Evolutionary conservation across 2,113 vertebrate genomes (phyloP).

Genomic region (Callopanchax toddi): DNA sequence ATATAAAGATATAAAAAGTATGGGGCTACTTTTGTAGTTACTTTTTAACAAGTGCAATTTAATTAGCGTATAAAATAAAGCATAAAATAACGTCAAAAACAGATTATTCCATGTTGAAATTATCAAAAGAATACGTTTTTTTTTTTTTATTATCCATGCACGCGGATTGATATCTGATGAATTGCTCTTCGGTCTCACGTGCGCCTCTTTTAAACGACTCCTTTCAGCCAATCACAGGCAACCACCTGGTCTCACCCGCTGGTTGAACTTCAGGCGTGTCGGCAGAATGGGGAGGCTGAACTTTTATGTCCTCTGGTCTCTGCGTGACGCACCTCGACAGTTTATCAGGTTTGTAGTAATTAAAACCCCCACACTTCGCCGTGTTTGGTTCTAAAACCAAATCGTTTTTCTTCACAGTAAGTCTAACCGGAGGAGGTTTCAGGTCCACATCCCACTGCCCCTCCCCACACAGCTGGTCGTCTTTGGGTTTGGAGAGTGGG

Average conservation of each 20-base stretch:
- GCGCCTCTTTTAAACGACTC: slow-evolving; percentile 16
- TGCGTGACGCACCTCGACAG: slow-evolving; percentile 80
- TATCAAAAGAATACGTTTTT: too few species aligned
- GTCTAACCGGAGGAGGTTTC: slow-evolving; percentile 78
- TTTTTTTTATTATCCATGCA: too few species aligned
- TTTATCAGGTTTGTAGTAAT: slow-evolving; percentile 74
- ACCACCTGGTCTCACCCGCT: background rate
- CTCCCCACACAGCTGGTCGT: slow-evolving; percentile 84
- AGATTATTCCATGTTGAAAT: too few species aligned
- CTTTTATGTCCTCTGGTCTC: slow-evolving; percentile 83
- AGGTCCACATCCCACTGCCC: slow-evolving; percentile 83
- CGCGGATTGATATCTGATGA: background rate
- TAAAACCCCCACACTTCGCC: too few species aligned
- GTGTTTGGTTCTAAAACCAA: background rate
- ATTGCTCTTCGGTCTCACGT: slow-evolving; percentile 22
- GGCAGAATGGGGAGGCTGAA: slow-evolving; percentile 66
- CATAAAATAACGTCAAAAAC: too few species aligned
- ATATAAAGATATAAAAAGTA: too few species aligned
- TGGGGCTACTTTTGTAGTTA: too few species aligned
- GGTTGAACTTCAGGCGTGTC: background rate
- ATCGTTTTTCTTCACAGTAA: slow-evolving; percentile 70
- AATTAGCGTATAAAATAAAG: too few species aligned
- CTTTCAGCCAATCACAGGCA: slow-evolving; percentile 42
- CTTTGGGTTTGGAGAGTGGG: slow-evolving; percentile 88
- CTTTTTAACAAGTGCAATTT: too few species aligned